phyloP scores from a whole-genome alignment of 1,140 invertebrate species.

The Bombus confusus region DNA sequence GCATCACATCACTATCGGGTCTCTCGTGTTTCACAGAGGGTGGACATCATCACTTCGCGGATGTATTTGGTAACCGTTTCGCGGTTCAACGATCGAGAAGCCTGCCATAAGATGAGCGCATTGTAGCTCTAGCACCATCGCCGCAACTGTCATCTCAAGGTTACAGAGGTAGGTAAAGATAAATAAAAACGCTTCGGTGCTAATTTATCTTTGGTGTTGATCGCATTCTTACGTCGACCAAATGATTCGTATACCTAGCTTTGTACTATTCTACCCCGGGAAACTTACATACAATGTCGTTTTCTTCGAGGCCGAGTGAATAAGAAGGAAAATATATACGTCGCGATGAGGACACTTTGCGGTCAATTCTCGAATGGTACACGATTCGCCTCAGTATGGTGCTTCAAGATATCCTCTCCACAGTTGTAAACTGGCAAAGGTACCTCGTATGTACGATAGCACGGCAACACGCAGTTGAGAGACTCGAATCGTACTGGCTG shows the following conservation, averaged over 20 bases:
- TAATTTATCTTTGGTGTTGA: neutral
- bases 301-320: neutral
- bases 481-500: constrained; percentile 65
- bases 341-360: constrained; percentile 15
- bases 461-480: constrained; percentile 59
- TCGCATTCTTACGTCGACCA: neutral
- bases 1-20: neutral
- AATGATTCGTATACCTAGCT: neutral
- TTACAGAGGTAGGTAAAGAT: no score
- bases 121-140: constrained; percentile 1
- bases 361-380: constrained; percentile 17
- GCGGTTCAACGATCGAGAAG: constrained; percentile 45
- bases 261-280: no score
- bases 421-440: constrained; percentile 45
- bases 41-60: constrained; percentile 2
- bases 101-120: neutral
- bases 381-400: constrained; percentile 9
- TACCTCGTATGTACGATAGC: constrained; percentile 43
- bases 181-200: neutral
- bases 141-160: constrained; percentile 18
- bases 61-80: constrained; percentile 34
- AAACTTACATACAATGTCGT: neutral
- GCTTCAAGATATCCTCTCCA: constrained; percentile 22
- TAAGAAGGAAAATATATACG: neutral
- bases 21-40: constrained; percentile 13